These are phyloP conservation scores for Lydus trimaculatus DNA, from an alignment of 2,888 invertebrate species.

Conservation along the genomic window DNA sequence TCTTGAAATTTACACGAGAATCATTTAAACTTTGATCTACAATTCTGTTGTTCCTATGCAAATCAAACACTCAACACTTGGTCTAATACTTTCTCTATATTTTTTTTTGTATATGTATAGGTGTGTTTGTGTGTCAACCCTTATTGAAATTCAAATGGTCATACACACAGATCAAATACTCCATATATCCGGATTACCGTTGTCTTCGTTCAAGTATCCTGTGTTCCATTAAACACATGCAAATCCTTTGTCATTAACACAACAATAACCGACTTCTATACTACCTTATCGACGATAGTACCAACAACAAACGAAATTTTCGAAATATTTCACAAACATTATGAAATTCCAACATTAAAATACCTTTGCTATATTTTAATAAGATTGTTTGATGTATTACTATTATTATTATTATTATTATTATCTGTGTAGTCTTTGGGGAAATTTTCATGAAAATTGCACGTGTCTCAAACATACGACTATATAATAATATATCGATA, in stretches of 20 bases:
- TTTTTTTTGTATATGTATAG: too few relatives aligned
- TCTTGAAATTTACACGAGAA: background rate
- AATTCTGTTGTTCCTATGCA: background rate
- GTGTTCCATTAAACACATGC: background rate
- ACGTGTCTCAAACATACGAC: background rate
- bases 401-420: background rate
- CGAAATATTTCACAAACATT: background rate
- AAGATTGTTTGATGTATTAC: too few relatives aligned
- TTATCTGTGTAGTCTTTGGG: background rate
- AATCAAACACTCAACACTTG: background rate
- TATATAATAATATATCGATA: background rate
- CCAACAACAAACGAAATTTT: background rate
- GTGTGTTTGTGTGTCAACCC: background rate
- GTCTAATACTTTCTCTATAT: background rate
- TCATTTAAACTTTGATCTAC: background rate
- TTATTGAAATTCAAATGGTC: slow-evolving; percentile 3
- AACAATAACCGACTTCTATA: background rate
- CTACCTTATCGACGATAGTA: background rate
- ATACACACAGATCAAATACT: background rate
- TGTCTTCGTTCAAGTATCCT: background rate
- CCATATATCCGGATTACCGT: background rate
- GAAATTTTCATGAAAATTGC: background rate
- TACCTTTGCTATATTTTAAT: background rate
- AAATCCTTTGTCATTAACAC: background rate
- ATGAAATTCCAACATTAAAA: background rate